These are phyloP conservation scores for Setipinna tenuifilis DNA, from an alignment of 2,797 vertebrate species.

Conservation along the genomic window DNA sequence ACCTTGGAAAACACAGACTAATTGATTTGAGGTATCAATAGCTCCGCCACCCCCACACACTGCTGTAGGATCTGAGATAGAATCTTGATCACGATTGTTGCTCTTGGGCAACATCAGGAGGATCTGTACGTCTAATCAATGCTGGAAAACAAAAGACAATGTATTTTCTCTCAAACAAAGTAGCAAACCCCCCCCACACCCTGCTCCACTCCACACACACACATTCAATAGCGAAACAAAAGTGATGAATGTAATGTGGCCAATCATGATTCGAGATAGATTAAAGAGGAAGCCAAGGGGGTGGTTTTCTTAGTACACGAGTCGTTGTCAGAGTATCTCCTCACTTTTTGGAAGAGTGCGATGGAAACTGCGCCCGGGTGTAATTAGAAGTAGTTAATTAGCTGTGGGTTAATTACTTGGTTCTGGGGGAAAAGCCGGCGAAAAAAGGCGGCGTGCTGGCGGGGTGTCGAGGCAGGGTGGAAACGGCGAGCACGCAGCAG, in stretches of 20 bases:
- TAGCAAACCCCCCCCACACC: not conserved
- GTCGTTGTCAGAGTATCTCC: conserved; percentile 69
- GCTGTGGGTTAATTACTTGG: conserved; percentile 97
- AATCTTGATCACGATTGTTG: conserved; percentile 69
- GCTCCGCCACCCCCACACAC: conserved; percentile 42
- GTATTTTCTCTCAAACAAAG: conserved; percentile 49
- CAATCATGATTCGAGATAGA: conserved; percentile 36
- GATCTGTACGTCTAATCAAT: conserved; percentile 63
- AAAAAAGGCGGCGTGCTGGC: conserved; percentile 64
- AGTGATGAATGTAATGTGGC: not conserved
- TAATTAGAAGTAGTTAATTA: conserved; percentile 99
- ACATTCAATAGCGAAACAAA: not conserved
- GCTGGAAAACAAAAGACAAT: conserved; percentile 56
- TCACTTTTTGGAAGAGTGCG: conserved; percentile 84
- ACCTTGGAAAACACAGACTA: conserved; percentile 63
- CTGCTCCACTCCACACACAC: not conserved
- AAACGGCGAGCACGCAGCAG: conserved; percentile 77
- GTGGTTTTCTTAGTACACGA: conserved; percentile 29
- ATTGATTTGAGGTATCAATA: conserved; percentile 71
- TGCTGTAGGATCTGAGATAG: conserved; percentile 70
- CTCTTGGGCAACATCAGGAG: conserved; percentile 63
- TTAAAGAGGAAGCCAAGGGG: conserved; percentile 57
- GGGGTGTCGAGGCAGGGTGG: conserved; percentile 74
- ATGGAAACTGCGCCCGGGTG: conserved; percentile 86
- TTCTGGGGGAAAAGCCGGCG: conserved; percentile 73